Evolutionary conservation across 2,888 invertebrate genomes (phyloP).

Genomic region (Anthoptus insignis): DNA sequence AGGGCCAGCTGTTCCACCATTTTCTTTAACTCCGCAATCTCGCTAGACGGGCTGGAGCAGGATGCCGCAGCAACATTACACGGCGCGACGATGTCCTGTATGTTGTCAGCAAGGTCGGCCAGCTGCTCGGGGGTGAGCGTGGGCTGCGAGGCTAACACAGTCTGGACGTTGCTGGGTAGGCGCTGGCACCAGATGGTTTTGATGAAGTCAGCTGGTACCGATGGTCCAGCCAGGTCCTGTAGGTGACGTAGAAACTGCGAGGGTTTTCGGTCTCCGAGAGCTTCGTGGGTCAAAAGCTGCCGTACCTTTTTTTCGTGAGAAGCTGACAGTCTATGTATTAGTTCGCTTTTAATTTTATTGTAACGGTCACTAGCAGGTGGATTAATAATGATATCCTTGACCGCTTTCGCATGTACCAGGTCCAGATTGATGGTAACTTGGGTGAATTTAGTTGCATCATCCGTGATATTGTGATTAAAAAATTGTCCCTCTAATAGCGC

Average conservation of each 20-base stretch:
- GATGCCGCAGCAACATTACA: background rate
- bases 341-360: background rate
- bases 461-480: too few relatives aligned
- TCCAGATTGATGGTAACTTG: too few relatives aligned
- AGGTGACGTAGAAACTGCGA: slow-evolving; percentile 44
- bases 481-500: too few relatives aligned
- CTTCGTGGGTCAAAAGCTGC: slow-evolving; percentile 41
- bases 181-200: background rate
- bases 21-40: background rate
- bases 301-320: slow-evolving; percentile 42
- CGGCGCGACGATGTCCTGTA: slow-evolving; percentile 13
- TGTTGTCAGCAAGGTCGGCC: slow-evolving; percentile 7
- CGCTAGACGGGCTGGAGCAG: background rate
- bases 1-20: background rate
- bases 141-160: background rate
- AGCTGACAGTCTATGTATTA: background rate
- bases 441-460: too few relatives aligned
- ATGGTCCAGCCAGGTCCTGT: slow-evolving; percentile 38
- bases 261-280: slow-evolving; percentile 36
- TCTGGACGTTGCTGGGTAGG: background rate
- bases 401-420: background rate
- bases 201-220: slow-evolving; percentile 40
- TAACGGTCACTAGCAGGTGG: background rate
- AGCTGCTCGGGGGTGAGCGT: slow-evolving; percentile 4
- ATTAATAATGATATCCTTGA: background rate